Evolutionary conservation across 2,888 invertebrate species (phyloP).

Genomic region (Bibio marci): DNA sequence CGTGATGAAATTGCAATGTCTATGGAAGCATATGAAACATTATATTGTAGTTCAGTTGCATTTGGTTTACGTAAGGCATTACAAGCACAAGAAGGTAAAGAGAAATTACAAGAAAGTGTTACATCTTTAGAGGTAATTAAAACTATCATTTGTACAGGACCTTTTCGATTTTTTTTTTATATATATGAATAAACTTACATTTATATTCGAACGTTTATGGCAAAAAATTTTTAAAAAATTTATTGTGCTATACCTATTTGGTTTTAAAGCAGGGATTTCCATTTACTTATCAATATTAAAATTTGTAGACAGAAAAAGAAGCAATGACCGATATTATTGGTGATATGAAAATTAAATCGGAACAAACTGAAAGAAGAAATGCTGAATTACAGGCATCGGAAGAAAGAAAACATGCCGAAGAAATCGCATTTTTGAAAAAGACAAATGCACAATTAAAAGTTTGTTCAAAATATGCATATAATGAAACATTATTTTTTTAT

Average conservation of each 20-base stretch:
- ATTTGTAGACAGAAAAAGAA: constrained; percentile 28
- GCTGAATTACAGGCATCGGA: constrained; percentile 74
- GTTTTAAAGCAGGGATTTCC: too few relatives aligned
- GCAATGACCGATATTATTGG: constrained; percentile 30
- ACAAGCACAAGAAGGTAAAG: constrained; percentile 56
- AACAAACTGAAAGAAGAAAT: constrained; percentile 66
- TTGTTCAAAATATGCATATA: too few relatives aligned
- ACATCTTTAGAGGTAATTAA: constrained; percentile 39
- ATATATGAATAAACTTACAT: too few relatives aligned
- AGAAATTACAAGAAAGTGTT: constrained; percentile 58
- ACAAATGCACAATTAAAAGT: constrained; percentile 89
- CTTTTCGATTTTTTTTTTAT: too few relatives aligned
- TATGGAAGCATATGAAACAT: constrained; percentile 87
- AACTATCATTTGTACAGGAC: constrained; percentile 34
- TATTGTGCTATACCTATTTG: too few relatives aligned
- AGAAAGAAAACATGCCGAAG: constrained; percentile 83
- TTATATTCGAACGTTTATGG: too few relatives aligned
- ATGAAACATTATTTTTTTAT: constrained; percentile 1
- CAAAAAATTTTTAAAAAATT: too few relatives aligned
- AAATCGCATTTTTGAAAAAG: constrained; percentile 79
- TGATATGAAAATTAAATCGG: constrained; percentile 52
- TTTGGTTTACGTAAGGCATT: constrained; percentile 97
- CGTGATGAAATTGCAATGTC: constrained; percentile 95
- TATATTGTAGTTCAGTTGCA: constrained; percentile 94
- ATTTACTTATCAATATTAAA: too few relatives aligned